These are phyloP conservation scores for Magallana gigas DNA, from an alignment of 1,140 invertebrate genomes.

Conservation along the genomic window DNA sequence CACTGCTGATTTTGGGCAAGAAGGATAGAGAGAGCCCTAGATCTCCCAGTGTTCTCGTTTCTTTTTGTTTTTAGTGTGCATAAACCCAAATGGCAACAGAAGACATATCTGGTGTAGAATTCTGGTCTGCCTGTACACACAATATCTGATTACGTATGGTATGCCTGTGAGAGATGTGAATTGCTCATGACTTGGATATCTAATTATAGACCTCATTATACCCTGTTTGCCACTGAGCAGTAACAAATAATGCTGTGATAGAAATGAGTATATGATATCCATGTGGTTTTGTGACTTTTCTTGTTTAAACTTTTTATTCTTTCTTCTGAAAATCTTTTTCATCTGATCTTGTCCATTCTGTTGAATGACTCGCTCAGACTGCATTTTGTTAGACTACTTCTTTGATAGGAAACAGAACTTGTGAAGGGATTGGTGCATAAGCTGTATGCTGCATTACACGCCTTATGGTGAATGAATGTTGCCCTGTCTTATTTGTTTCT, in stretches of 20 bases:
- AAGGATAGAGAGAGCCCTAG: slow-evolving; percentile 85
- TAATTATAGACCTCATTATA: background rate
- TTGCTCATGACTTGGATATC: slow-evolving; percentile 14
- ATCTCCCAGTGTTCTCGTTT: background rate
- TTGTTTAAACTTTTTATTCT: no score
- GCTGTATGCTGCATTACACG: no score
- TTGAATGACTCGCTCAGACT: no score
- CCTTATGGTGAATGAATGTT: no score
- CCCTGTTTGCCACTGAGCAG: background rate
- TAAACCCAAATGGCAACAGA: background rate
- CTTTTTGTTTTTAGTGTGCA: background rate
- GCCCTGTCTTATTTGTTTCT: background rate
- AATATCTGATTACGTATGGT: background rate
- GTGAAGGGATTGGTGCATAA: no score
- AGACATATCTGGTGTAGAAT: background rate
- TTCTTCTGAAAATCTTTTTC: no score
- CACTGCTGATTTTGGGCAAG: slow-evolving; percentile 98
- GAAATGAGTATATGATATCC: background rate
- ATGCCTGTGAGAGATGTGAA: background rate
- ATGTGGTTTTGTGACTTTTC: no score
- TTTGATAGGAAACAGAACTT: no score
- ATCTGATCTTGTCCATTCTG: no score
- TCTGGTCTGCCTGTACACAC: background rate
- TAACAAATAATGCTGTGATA: slow-evolving; percentile 9
- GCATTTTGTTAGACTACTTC: no score